Conservation (phyloP, 1,140 invertebrate genomes). For the Pseudomyrmex sp. region DNA sequence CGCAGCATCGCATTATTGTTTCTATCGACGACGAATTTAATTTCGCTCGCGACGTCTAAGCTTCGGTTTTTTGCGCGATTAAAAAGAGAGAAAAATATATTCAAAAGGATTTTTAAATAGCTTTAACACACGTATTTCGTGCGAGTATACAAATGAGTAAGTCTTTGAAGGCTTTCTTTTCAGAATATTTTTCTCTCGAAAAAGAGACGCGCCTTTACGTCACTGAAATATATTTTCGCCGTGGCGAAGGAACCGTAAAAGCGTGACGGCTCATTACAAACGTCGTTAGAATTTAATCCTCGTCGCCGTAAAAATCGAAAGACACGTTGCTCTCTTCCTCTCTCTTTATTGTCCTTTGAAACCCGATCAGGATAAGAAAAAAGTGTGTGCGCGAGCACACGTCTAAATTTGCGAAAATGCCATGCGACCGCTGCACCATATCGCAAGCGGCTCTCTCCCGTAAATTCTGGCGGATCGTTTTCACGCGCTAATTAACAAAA, state of each 20-base stretch:
- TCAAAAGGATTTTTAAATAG: too few relatives aligned
- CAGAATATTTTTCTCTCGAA: too few relatives aligned
- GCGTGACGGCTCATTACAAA: too few relatives aligned
- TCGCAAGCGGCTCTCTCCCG: too few relatives aligned
- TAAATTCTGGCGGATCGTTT: conserved; percentile 41
- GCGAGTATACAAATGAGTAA: neutral
- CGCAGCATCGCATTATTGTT: neutral
- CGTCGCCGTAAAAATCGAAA: conserved; percentile 1
- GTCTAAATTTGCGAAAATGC: conserved; percentile 11
- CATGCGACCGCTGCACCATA: neutral
- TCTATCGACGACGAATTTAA: neutral
- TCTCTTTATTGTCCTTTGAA: neutral
- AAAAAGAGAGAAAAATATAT: neutral
- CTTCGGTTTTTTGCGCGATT: neutral
- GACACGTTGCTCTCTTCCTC: neutral
- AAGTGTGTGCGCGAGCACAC: too few relatives aligned
- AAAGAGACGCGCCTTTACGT: neutral
- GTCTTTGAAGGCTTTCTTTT: neutral
- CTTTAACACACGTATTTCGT: neutral
- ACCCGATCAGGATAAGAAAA: neutral
- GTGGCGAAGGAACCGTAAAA: neutral
- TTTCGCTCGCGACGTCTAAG: neutral
- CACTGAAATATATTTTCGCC: neutral
- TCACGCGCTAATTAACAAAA: conserved; percentile 63
- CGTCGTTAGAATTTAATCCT: neutral